phyloP scores from a whole-genome alignment of 2,113 vertebrate species.

The Coryphaenoides rupestris region DNA sequence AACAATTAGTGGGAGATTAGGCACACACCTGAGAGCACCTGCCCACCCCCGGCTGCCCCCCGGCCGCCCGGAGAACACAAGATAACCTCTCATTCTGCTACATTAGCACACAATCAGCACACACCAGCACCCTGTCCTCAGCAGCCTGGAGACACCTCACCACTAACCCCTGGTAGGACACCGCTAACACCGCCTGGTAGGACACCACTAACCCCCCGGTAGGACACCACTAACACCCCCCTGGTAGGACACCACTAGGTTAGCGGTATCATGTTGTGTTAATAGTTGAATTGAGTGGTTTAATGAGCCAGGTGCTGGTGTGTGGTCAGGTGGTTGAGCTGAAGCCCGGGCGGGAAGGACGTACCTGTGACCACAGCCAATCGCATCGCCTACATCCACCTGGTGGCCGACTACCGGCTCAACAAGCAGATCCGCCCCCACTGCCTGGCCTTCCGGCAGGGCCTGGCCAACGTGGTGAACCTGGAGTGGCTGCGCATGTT shows the following conservation, averaged over 20 bases:
- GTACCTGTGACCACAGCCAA: conserved; percentile 94
- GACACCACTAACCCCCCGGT: too few species aligned
- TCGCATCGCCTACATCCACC: conserved; percentile 92
- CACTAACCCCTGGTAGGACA: too few species aligned
- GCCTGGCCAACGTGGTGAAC: conserved; percentile 92
- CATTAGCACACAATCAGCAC: conserved; percentile 67
- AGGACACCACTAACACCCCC: too few species aligned
- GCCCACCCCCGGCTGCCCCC: conserved; percentile 67
- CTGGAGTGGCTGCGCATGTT: conserved; percentile 99
- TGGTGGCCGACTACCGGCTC: conserved; percentile 91
- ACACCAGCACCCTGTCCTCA: not conserved
- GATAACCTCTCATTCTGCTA: conserved; percentile 66
- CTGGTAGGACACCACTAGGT: too few species aligned
- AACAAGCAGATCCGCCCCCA: conserved; percentile 95
- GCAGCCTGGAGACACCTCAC: too few species aligned
- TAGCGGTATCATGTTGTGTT: too few species aligned
- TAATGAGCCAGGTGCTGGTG: not conserved
- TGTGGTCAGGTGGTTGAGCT: conserved; percentile 87
- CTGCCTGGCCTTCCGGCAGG: conserved; percentile 94
- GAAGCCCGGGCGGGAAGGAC: conserved; percentile 88
- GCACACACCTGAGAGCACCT: conserved; percentile 70
- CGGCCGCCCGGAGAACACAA: conserved; percentile 67
- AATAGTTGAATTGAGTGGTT: too few species aligned
- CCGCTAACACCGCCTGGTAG: too few species aligned
- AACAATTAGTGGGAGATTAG: conserved; percentile 75